Percentiles rank a stretch among this genome's conserved stretches.
phyloP scores from a whole-genome alignment of 1,140 invertebrate species.

The Sogatella furcifera region DNA sequence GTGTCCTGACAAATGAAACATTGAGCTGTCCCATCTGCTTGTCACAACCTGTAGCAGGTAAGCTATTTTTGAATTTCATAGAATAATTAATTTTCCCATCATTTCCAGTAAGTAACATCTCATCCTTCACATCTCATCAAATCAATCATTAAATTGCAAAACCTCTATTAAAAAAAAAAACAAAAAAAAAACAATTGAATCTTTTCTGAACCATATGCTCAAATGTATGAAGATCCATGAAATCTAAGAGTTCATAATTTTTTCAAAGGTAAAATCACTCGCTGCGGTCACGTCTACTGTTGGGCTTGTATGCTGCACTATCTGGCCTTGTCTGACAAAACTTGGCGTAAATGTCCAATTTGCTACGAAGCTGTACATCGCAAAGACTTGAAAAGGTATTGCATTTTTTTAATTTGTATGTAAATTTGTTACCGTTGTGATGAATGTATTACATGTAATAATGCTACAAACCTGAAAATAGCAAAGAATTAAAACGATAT shows the following conservation, averaged over 20 bases:
- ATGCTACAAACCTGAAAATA: too few relatives aligned
- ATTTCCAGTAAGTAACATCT: too few relatives aligned
- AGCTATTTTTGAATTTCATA: not conserved
- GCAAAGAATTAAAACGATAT: too few relatives aligned
- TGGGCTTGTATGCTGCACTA: slow-evolving; percentile 94
- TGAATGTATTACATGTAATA: too few relatives aligned
- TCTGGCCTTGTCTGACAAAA: slow-evolving; percentile 67
- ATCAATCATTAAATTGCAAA: too few relatives aligned
- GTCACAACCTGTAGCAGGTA: slow-evolving; percentile 58
- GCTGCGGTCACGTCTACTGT: slow-evolving; percentile 92
- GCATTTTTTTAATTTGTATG: not conserved
- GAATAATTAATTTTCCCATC: too few relatives aligned
- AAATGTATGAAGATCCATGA: too few relatives aligned
- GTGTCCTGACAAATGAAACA: slow-evolving; percentile 48
- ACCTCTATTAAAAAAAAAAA: too few relatives aligned
- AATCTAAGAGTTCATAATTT: not conserved
- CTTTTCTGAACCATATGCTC: too few relatives aligned
- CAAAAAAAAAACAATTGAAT: too few relatives aligned
- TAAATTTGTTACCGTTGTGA: not conserved
- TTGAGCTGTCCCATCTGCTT: slow-evolving; percentile 88
- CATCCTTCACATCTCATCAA: too few relatives aligned
- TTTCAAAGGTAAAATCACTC: slow-evolving; percentile 62
- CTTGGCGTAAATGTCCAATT: slow-evolving; percentile 73
- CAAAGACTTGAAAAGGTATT: slow-evolving; percentile 69
- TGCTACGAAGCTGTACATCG: slow-evolving; percentile 69